Base-by-base conservation (phyloP, 2,797 vertebrate species). In the Sandelia bainsii region DNA sequence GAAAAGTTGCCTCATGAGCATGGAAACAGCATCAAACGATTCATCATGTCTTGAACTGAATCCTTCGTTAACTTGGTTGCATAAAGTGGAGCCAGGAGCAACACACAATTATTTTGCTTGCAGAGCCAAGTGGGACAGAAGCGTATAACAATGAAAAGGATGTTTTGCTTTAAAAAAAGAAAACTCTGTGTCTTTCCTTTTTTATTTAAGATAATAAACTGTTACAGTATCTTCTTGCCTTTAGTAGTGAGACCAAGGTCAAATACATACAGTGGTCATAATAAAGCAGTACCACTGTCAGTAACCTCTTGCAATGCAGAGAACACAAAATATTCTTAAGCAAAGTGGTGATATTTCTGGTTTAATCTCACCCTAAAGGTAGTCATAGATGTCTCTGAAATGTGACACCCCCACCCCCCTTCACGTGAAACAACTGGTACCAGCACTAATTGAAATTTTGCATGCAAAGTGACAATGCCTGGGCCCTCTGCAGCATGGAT, bases 381-480 rank as follows among this genome's bases (percentile, higher is more conserved):
- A 92, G 86, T 80, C 70, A 62, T 78, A 81, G 82, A 91, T 82
- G 82, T 87, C 82, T 83, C 87, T 79, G 89, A 94, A 94, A 94
- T 81, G 81, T 71, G 87, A 93, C 89, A 91, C 92, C 86, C 82
- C 80, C n/a, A 8, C 89, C 87, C 81, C 79, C 78, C 83, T 87
- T 86, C 83, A 85, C 89, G 81, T 90, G 85, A 95, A 94, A 94
- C 94, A 95, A 95, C 94, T 94, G 93, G 93, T 94, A 94, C 94
- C 94, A 94, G 94, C 91, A 93, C 94, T 95, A 95, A 95, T 95
- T 95, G 92, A 95, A 93, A 95, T 95, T 95, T 93, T 92, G 93
- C 93, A 95, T 95, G 94, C 93, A 91, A 93, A 93, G 93, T 93
- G 92, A 94, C 94, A 95, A 94, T 94, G 92, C 87, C 87, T 51